Evolutionary conservation across 2,888 invertebrate genomes (phyloP), one percentile per base, ranked within the genome.

Genomic region (Physocephala rufipes): DNA sequence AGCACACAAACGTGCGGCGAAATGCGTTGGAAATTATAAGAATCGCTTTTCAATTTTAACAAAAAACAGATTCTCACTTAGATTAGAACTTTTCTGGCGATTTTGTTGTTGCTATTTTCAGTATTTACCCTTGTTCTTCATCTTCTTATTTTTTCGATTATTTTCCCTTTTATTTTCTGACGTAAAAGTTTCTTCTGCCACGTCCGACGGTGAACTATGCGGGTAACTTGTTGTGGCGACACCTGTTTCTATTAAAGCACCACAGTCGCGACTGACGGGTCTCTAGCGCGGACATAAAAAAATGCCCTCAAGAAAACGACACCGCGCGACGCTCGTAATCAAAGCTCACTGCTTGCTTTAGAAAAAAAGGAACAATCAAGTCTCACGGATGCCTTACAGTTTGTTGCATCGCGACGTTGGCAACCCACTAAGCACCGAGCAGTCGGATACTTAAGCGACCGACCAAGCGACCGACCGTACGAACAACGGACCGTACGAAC

Each of bases 201-300:
- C 47, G 65, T 28, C 72, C 72, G 72, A 68, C 72, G 72, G 72
- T 21, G 71, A 68, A 68, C 16, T 51, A 62, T 62, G 51, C 67
- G 62, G 28, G 24, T 62, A 24, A 62, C 68, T 61, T 71, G 74
- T 71, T 72, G 65, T 73, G 71, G 74, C 74, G 77, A 77, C 83
- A 80, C 80, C 80, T 80, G 80, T 79, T 79, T 78, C 82, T 82
- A 82, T 83, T 84, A 80, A 85, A 85, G 84, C 85, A 82, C 82
- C 84, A 81, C 81, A 81, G 83, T 82, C 82, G 85, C 85, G 84
- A 81, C 82, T 84, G 84, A 80, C 82, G 82, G 80, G 81, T 78
- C 82, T 81, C 78, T 80, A 79, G 82, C 75, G 77, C 76, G 78
- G n/a, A 76, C 77, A 77, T 77, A 75, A 76, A 76, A 76, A 77